A percentile compares a stretch with the other conserved stretches of the same genome.
Evolutionary conservation across 2,888 invertebrate species (phyloP).

Genomic region (Drosophila quasianomalipes): DNA sequence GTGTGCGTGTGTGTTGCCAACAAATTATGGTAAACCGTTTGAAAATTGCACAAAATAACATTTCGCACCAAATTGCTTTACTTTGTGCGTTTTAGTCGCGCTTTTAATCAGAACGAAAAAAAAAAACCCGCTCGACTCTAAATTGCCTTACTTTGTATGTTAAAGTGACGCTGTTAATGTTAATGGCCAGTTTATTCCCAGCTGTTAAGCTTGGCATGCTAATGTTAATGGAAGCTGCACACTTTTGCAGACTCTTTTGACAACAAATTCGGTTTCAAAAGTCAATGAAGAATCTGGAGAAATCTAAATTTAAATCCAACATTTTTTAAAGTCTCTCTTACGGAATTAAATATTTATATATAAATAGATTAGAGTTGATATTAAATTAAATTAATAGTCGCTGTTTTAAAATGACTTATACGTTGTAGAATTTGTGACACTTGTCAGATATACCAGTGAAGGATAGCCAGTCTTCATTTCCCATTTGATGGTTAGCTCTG

Average conservation of each 20-base stretch:
- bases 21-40: background rate
- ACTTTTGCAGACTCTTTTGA: background rate
- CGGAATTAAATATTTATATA: too few relatives aligned
- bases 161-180: background rate
- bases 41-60: background rate
- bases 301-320: too few relatives aligned
- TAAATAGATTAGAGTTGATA: background rate
- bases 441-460: background rate
- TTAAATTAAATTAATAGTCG: too few relatives aligned
- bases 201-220: background rate
- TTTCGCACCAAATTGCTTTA: slow-evolving; percentile 3
- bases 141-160: slow-evolving; percentile 11
- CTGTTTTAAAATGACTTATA: background rate
- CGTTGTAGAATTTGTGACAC: background rate
- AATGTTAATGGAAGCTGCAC: background rate
- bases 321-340: too few relatives aligned
- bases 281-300: background rate
- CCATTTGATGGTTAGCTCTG: slow-evolving; percentile 3
- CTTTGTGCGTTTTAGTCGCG: slow-evolving; percentile 4
- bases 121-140: background rate
- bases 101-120: background rate
- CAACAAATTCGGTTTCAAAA: background rate
- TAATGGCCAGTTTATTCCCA: background rate
- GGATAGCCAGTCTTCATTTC: background rate
- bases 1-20: background rate